Base-by-base conservation (phyloP, 2,888 invertebrate species). In the Metopia argyrocephala region DNA sequence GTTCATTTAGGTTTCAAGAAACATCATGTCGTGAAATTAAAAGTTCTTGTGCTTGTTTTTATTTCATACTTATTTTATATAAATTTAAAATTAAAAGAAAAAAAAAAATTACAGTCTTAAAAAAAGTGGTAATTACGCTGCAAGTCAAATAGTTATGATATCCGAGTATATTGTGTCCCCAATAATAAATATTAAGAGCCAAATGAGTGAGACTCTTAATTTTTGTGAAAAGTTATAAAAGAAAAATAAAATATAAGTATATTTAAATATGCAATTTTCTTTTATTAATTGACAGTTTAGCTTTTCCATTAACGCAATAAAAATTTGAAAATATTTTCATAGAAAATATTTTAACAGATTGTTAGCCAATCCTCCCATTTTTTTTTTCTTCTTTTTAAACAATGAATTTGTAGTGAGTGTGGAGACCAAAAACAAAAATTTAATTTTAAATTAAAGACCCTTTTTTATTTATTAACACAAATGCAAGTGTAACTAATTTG, bases 321-420 rank as follows among this genome's bases (percentile, higher is more conserved):
- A 0, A 59, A 31, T 59, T 28, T 31, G 9, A 9, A 20, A 20
- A 28, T 15, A 28, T 12, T 57, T 57, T 48, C 5, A 48, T 12
- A 31, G 28, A 3, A 54, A 86, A 88, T 88, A 88, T 88, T 86
- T 86, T n/a, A 88, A 88, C 87, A 87, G 87, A 88, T 88, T 87
- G 87, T 83, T 84, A 78, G 79, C 82, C 80, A 84, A 84, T 85
- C 88, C 87, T 84, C 87, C 88, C 86, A 85, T 5, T 38, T 23
- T 9, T 15, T 76, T 46, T 5, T 38, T 23, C 12, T 15, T 76
- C 48, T n/a, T 62, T 31, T 56, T n/a, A 31, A 27, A 31, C 74
- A 68, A 23, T 38, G 38, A 12, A 12, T 9, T 38, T 0, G 31
- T 38, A 3, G 12, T 38, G 38, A 15, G 3, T 9, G 38, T 38